These are phyloP conservation scores for Spodoptera litura DNA, from an alignment of 1,140 invertebrate genomes.

Conservation along the genomic window DNA sequence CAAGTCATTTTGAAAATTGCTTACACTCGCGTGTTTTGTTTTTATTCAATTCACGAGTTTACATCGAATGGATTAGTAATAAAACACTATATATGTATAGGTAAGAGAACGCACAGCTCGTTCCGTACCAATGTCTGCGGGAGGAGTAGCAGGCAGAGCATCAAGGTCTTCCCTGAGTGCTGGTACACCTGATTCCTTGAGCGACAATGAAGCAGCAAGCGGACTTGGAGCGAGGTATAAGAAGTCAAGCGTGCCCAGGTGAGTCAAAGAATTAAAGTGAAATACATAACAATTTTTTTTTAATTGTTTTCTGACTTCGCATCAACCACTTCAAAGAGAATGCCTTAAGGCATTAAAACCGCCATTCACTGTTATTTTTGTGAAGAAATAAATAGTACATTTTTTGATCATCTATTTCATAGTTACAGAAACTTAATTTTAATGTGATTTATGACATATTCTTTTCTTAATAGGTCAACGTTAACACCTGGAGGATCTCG, in stretches of 20 bases:
- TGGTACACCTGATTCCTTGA: slow-evolving; percentile 94
- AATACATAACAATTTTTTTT: too few species aligned
- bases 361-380: too few species aligned
- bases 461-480: slow-evolving; percentile 77
- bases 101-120: slow-evolving; percentile 95
- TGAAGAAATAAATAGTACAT: too few species aligned
- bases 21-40: slow-evolving; percentile 1
- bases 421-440: background rate
- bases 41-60: too few species aligned
- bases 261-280: slow-evolving; percentile 20
- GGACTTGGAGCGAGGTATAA: slow-evolving; percentile 88
- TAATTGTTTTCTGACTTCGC: too few species aligned
- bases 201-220: slow-evolving; percentile 93
- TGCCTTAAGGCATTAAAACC: too few species aligned
- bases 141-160: slow-evolving; percentile 85
- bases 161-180: slow-evolving; percentile 91
- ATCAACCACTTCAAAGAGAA: too few species aligned
- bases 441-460: background rate
- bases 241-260: slow-evolving; percentile 88
- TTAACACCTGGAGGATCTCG: slow-evolving; percentile 90
- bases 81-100: slow-evolving; percentile 82
- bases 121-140: slow-evolving; percentile 93
- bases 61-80: slow-evolving; percentile 1
- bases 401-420: background rate
- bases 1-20: slow-evolving; percentile 9